These are phyloP conservation scores for Anoplius nigerrimus DNA, from an alignment of 2,888 invertebrate species.

Conservation along the genomic window DNA sequence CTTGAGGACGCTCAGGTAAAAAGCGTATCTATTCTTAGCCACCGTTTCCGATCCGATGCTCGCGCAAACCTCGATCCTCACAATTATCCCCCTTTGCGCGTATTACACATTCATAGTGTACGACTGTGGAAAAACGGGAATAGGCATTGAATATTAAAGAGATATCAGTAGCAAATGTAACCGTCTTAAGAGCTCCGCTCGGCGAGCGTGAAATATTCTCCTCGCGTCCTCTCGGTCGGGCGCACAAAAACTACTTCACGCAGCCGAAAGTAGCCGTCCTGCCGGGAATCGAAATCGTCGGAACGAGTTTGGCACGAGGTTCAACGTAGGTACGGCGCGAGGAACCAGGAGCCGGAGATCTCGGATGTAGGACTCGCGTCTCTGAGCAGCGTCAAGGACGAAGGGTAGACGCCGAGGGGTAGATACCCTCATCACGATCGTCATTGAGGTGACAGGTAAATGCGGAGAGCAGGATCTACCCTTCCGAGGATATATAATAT, in stretches of 20 bases:
- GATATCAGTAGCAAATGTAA: too few species aligned
- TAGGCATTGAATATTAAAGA: too few species aligned
- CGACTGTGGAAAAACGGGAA: too few species aligned
- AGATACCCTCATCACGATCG: conserved; percentile 71
- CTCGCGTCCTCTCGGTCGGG: conserved; percentile 19
- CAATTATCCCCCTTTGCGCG: too few species aligned
- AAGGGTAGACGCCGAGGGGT: conserved; percentile 49
- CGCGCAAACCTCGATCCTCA: too few species aligned
- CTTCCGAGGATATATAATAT: conserved; percentile 39
- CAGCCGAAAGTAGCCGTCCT: conserved; percentile 7
- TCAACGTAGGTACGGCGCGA: conserved; percentile 19
- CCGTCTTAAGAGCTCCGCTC: too few species aligned
- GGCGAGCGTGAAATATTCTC: not conserved
- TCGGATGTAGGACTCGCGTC: conserved; percentile 3
- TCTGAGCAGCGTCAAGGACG: conserved; percentile 53
- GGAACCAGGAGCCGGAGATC: conserved; percentile 21
- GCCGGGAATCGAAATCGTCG: conserved; percentile 16
- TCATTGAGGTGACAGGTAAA: conserved; percentile 73
- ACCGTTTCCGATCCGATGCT: too few species aligned
- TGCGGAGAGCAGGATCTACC: conserved; percentile 53
- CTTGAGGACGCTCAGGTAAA: too few species aligned
- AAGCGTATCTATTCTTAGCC: too few species aligned
- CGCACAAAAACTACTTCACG: conserved; percentile 3
- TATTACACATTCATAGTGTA: too few species aligned
- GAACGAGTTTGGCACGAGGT: conserved; percentile 43